These are phyloP conservation scores for Abrostola triplasia DNA, from an alignment of 2,888 invertebrate genomes.

Conservation along the genomic window DNA sequence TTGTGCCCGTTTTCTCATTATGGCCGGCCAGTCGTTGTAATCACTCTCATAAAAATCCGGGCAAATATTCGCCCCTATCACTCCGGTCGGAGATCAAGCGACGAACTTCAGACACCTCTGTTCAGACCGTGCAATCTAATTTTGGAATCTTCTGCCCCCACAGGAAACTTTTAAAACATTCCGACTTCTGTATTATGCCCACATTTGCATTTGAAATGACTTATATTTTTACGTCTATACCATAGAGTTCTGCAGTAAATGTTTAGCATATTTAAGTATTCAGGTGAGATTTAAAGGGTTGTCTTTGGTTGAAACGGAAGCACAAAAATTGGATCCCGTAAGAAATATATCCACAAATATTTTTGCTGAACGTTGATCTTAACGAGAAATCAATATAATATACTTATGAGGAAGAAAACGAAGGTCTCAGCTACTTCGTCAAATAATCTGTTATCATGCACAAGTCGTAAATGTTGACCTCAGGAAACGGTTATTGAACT, in stretches of 20 bases:
- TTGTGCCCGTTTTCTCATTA: conserved; percentile 48
- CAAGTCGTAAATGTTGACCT: conserved; percentile 40
- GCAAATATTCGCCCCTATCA: conserved; percentile 53
- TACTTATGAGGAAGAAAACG: not conserved
- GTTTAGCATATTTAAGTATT: conserved; percentile 4
- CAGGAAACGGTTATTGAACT: conserved; percentile 44
- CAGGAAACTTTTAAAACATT: conserved; percentile 57
- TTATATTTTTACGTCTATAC: conserved; percentile 33
- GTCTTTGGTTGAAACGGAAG: not conserved
- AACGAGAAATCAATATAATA: no score
- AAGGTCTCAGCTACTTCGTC: conserved; percentile 3
- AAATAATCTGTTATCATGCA: conserved; percentile 25
- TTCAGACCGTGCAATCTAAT: conserved; percentile 61
- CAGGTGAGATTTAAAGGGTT: no score
- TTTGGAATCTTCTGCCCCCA: conserved; percentile 49
- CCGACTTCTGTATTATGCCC: conserved; percentile 35
- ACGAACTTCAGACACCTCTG: conserved; percentile 54
- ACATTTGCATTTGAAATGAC: conserved; percentile 48
- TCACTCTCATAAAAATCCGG: conserved; percentile 56
- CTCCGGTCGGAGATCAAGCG: conserved; percentile 49
- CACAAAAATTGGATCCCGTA: not conserved
- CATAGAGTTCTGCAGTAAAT: conserved; percentile 21
- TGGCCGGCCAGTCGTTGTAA: conserved; percentile 30
- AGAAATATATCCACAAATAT: conserved; percentile 1
- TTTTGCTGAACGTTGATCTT: not conserved